Evolutionary conservation across 2,113 vertebrate genomes (phyloP).

Genomic region (Etia nguti): DNA sequence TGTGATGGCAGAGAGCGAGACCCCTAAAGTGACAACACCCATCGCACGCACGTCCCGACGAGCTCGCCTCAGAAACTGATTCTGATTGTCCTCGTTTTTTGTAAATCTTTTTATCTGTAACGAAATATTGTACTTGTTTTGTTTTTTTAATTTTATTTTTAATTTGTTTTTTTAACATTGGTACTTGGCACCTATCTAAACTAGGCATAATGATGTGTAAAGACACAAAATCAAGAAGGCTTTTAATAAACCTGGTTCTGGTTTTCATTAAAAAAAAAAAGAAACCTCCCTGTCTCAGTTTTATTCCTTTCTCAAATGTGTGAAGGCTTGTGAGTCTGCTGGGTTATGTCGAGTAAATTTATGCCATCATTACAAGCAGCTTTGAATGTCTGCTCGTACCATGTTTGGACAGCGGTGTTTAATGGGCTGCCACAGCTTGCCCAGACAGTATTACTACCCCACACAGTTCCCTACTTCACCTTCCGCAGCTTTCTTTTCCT

Average conservation of each 20-base stretch:
- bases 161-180: not conserved
- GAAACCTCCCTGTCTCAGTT: not conserved
- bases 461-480: not conserved
- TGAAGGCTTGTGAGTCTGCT: not conserved
- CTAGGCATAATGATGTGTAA: not conserved
- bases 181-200: not conserved
- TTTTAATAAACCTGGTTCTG: slow-evolving; percentile 44
- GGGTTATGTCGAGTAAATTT: slow-evolving; percentile 46
- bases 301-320: not conserved
- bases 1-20: slow-evolving; percentile 84
- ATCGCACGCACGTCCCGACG: slow-evolving; percentile 80
- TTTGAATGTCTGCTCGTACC: slow-evolving; percentile 35
- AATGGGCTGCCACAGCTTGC: slow-evolving; percentile 59
- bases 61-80: slow-evolving; percentile 70
- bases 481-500: not conserved
- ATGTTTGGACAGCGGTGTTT: slow-evolving; percentile 54
- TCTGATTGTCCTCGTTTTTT: not conserved
- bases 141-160: not conserved
- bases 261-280: not conserved
- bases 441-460: slow-evolving; percentile 37
- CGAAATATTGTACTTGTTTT: not conserved
- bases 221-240: not conserved
- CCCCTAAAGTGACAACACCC: slow-evolving; percentile 89
- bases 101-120: not conserved
- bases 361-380: slow-evolving; percentile 24